A percentile compares a stretch with the other conserved stretches of the same genome.
Evolutionary conservation across 2,113 vertebrate species (phyloP).

Genomic region (Pelecanus crispus): DNA sequence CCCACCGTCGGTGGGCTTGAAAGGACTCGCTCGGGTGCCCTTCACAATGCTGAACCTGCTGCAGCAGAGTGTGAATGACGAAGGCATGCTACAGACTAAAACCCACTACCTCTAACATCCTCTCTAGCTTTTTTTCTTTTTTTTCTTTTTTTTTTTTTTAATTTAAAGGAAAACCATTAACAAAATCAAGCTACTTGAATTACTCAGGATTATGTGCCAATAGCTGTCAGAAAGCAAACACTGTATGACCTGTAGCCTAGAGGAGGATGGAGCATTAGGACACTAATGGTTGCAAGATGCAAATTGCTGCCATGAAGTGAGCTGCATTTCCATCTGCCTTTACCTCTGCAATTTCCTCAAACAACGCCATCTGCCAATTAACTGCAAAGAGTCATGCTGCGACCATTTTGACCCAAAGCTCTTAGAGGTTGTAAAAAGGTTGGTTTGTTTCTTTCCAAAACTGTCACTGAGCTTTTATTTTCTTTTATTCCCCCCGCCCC

Average conservation of each 20-base stretch:
- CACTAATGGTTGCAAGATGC: neutral
- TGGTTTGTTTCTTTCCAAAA: neutral
- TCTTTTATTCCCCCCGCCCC: neutral
- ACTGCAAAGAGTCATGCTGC: conserved; percentile 4
- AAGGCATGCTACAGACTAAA: neutral
- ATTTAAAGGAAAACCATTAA: neutral
- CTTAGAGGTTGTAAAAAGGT: neutral
- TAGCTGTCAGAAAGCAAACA: conserved; percentile 3
- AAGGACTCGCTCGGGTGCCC: neutral
- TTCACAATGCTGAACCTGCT: neutral
- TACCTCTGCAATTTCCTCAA: neutral
- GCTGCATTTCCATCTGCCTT: neutral
- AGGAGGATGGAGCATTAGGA: neutral
- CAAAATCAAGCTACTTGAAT: neutral
- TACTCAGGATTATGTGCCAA: neutral
- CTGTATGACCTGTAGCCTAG: neutral
- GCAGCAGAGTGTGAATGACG: neutral
- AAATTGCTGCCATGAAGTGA: neutral
- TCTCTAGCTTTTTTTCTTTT: neutral
- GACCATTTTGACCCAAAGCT: conserved; percentile 8
- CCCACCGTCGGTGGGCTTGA: neutral
- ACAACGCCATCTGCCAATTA: conserved; percentile 40
- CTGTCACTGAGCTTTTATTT: neutral
- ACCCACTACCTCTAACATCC: neutral
- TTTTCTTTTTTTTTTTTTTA: neutral